A percentile compares a stretch with the other conserved stretches of the same genome.
These are phyloP conservation scores for Adineta ricciae DNA, from an alignment of 2,888 invertebrate genomes.

Conservation along the genomic window DNA sequence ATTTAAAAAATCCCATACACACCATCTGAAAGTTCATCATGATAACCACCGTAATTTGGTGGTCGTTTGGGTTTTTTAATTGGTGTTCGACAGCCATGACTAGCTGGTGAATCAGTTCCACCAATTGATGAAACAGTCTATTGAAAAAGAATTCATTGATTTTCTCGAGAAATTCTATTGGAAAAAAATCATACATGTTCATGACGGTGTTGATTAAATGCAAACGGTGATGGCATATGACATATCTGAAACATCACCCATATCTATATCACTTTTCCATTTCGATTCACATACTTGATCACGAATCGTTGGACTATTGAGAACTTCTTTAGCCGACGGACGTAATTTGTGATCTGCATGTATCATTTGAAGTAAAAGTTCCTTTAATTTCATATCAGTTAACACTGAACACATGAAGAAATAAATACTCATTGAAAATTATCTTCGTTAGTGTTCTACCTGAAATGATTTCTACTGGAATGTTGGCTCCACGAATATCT, in stretches of 20 bases:
- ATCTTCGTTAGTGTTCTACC: too few species aligned
- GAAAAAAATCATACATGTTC: background rate
- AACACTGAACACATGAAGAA: conserved; percentile 36
- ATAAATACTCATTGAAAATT: background rate
- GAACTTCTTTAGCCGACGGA: conserved; percentile 55
- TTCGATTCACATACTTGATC: background rate
- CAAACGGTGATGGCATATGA: background rate
- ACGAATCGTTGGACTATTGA: conserved; percentile 49
- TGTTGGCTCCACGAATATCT: conserved; percentile 55
- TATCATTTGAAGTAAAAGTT: conserved; percentile 57
- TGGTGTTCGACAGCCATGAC: conserved; percentile 6
- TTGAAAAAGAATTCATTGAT: background rate
- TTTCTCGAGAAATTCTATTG: background rate
- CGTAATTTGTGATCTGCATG: conserved; percentile 53
- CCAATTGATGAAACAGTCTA: background rate
- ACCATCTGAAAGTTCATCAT: conserved; percentile 12
- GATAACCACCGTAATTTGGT: background rate
- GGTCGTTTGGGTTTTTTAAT: background rate
- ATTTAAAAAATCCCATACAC: background rate
- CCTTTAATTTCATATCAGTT: conserved; percentile 54
- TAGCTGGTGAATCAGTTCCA: background rate
- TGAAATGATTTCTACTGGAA: conserved; percentile 52
- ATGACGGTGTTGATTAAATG: background rate
- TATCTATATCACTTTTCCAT: background rate
- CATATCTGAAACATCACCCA: background rate